Evolutionary conservation across 2,113 vertebrate genomes (phyloP).

Genomic region (Lynx canadensis): DNA sequence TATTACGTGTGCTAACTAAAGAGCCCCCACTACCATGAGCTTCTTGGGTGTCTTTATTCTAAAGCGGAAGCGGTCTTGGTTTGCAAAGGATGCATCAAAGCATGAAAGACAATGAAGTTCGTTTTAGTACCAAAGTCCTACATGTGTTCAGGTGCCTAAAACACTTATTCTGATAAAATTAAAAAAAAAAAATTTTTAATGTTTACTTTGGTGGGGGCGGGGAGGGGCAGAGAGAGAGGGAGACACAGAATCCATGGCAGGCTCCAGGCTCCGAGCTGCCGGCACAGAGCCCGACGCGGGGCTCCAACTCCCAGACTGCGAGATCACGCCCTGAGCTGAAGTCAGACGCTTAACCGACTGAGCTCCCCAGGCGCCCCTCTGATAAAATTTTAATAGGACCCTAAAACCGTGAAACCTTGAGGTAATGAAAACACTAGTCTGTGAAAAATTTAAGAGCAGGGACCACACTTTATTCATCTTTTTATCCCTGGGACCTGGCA

Average conservation of each 20-base stretch:
- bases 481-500: not conserved
- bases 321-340: too few species aligned
- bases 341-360: too few species aligned
- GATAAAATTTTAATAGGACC: constrained; percentile 26
- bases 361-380: not conserved
- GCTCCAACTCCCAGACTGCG: too few species aligned
- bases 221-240: too few species aligned
- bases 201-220: too few species aligned
- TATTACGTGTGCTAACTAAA: not conserved
- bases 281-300: too few species aligned
- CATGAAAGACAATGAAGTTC: not conserved
- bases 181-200: not conserved
- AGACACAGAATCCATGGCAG: too few species aligned
- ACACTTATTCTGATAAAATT: not conserved
- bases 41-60: not conserved
- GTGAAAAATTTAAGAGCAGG: constrained; percentile 33
- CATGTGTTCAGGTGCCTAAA: not conserved
- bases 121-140: not conserved
- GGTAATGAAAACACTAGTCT: not conserved
- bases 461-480: constrained; percentile 68
- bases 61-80: not conserved
- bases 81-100: constrained; percentile 20
- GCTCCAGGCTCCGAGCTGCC: too few species aligned
- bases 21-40: not conserved
- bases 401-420: constrained; percentile 22